phyloP scores from a whole-genome alignment of 1,140 invertebrate species.

The Procambarus virginalis region DNA sequence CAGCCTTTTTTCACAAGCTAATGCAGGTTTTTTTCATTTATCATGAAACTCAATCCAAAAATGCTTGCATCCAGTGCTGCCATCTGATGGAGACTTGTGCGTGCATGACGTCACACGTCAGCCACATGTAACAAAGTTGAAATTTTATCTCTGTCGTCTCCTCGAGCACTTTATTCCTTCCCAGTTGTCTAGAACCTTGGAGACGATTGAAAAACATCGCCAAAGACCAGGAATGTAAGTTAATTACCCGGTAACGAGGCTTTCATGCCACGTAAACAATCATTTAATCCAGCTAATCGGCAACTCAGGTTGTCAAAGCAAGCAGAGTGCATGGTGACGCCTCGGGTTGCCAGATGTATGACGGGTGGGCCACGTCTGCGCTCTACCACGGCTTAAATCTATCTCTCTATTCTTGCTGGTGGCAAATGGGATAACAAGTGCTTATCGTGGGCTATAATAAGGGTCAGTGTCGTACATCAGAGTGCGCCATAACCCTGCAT shows the following conservation, averaged over 20 bases:
- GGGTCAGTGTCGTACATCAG: not conserved
- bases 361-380: slow-evolving; percentile 2
- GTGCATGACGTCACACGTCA: slow-evolving; percentile 23
- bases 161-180: not conserved
- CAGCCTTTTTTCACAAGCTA: slow-evolving; percentile 7
- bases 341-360: slow-evolving; percentile 7
- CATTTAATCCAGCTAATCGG: not conserved
- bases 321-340: slow-evolving; percentile 42
- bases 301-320: slow-evolving; percentile 28
- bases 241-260: not conserved
- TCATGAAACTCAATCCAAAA: slow-evolving; percentile 39
- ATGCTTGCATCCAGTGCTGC: slow-evolving; percentile 39
- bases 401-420: not conserved
- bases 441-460: slow-evolving; percentile 1
- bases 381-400: not conserved
- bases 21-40: slow-evolving; percentile 6
- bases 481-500: not conserved
- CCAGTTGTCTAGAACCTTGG: not conserved
- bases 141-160: not conserved
- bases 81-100: slow-evolving; percentile 22
- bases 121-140: not conserved
- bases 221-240: not conserved
- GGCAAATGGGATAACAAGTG: slow-evolving; percentile 2
- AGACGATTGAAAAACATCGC: not conserved
- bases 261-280: not conserved